A percentile compares a stretch with the other conserved stretches of the same genome.
Conservation (phyloP, 2,888 invertebrate genomes). For the Phrixothrix hirtus region DNA sequence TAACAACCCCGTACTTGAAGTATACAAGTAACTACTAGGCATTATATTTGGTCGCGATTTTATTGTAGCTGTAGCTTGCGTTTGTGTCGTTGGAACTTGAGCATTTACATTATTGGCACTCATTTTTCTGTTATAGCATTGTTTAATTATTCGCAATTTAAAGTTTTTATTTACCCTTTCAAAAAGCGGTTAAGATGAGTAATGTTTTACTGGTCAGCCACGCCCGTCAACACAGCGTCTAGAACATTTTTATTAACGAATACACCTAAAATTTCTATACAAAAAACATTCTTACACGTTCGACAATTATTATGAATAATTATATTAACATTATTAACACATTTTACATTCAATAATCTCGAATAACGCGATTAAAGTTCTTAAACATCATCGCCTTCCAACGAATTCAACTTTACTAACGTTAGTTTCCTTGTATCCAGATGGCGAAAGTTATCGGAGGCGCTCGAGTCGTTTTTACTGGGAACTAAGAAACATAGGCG, state of each 20-base stretch:
- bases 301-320: background rate
- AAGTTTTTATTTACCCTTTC: constrained; percentile 35
- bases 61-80: constrained; percentile 55
- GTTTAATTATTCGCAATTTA: constrained; percentile 6
- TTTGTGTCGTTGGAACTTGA: constrained; percentile 50
- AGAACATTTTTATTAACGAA: constrained; percentile 16
- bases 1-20: constrained; percentile 64
- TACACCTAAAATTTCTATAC: background rate
- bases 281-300: constrained; percentile 1
- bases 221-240: constrained; percentile 50
- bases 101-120: constrained; percentile 56
- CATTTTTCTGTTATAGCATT: constrained; percentile 41
- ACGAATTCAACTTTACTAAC: constrained; percentile 18
- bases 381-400: constrained; percentile 12
- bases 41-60: constrained; percentile 56
- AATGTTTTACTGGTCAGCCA: constrained; percentile 55
- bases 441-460: constrained; percentile 43
- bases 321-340: constrained; percentile 22
- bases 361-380: background rate
- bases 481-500: constrained; percentile 11
- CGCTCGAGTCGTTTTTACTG: constrained; percentile 12
- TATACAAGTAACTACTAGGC: constrained; percentile 67
- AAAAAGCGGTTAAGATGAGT: constrained; percentile 45
- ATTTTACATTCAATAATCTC: constrained; percentile 13
- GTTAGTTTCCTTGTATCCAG: constrained; percentile 35